These are phyloP conservation scores for Percina caprodes DNA, from an alignment of 2,113 vertebrate genomes.

Conservation along the genomic window DNA sequence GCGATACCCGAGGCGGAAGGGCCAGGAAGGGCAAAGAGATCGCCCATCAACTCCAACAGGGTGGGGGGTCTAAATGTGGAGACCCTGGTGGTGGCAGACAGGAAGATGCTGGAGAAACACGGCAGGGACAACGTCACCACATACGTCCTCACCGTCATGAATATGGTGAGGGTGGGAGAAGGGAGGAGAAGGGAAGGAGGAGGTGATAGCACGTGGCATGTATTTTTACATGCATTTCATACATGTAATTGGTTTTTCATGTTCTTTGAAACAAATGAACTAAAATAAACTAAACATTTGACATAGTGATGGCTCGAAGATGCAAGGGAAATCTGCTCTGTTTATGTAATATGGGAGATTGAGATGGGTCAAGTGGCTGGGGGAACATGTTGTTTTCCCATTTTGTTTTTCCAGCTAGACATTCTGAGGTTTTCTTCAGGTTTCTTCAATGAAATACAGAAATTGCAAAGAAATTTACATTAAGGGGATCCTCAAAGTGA, in stretches of 20 bases:
- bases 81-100: conserved; percentile 97
- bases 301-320: background rate
- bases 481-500: background rate
- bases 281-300: background rate
- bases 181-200: conserved; percentile 5
- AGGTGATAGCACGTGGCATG: background rate
- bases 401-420: background rate
- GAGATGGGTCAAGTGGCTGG: background rate
- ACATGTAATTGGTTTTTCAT: too few relatives aligned
- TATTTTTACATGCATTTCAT: too few relatives aligned
- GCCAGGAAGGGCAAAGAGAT: conserved; percentile 87
- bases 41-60: conserved; percentile 87
- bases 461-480: too few relatives aligned
- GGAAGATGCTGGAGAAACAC: conserved; percentile 96
- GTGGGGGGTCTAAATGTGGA: conserved; percentile 92
- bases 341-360: background rate
- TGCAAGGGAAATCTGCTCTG: background rate
- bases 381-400: too few relatives aligned
- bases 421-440: background rate
- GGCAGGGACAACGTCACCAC: conserved; percentile 95
- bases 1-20: conserved; percentile 60
- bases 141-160: conserved; percentile 97
- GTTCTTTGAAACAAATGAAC: too few relatives aligned
- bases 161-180: conserved; percentile 88
- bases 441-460: background rate